Percentiles rank a stretch among this genome's conserved stretches.
Conservation (phyloP, 2,888 invertebrate genomes). For the Andrena dorsata region DNA sequence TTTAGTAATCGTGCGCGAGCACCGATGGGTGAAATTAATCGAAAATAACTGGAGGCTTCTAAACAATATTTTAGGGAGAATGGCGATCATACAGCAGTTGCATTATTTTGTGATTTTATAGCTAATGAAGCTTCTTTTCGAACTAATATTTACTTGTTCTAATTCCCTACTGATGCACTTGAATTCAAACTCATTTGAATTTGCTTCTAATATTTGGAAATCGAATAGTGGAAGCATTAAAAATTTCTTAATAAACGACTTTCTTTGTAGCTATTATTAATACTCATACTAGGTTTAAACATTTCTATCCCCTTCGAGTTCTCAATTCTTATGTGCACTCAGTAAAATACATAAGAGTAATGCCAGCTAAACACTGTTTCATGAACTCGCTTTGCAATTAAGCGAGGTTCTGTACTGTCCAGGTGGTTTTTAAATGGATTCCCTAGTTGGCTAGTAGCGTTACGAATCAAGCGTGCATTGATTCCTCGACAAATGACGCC, state of each 20-base stretch:
- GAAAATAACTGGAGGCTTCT: constrained; percentile 20
- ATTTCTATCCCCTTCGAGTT: too few relatives aligned
- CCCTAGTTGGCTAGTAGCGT: neutral
- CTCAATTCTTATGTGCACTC: too few relatives aligned
- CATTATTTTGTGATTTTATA: neutral
- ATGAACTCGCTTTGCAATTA: neutral
- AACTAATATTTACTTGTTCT: too few relatives aligned
- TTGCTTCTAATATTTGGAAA: too few relatives aligned
- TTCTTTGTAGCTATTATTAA: too few relatives aligned
- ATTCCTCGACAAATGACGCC: constrained; percentile 75
- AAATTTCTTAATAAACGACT: too few relatives aligned
- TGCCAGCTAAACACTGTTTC: too few relatives aligned
- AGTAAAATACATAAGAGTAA: too few relatives aligned
- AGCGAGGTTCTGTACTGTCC: neutral
- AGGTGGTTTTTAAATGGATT: constrained; percentile 14
- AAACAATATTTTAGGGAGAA: neutral
- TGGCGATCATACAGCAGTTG: neutral
- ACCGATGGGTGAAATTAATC: constrained; percentile 14
- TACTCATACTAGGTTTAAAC: too few relatives aligned
- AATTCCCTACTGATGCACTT: too few relatives aligned
- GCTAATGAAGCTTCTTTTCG: neutral
- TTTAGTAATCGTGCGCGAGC: neutral
- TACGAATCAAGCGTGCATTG: constrained; percentile 49
- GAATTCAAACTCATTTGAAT: too few relatives aligned
- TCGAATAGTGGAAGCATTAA: too few relatives aligned